Conservation (phyloP, 2,113 vertebrate species). For the Tachycineta bicolor region DNA sequence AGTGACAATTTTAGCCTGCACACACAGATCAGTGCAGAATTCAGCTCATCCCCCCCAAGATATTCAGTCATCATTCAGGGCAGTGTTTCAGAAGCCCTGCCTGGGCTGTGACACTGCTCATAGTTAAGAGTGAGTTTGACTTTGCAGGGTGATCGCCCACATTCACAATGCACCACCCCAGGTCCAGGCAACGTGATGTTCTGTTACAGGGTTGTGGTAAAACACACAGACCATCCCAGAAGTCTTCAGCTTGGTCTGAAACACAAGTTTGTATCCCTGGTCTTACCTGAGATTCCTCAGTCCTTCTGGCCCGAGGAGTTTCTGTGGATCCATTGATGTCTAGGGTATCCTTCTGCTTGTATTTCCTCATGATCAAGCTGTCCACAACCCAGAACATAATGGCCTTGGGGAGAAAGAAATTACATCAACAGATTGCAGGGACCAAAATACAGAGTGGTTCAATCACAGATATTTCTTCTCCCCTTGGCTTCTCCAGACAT, state of each 20-base stretch:
- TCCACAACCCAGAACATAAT: slow-evolving; percentile 86
- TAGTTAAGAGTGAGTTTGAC: neutral
- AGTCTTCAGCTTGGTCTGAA: neutral
- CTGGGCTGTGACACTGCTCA: neutral
- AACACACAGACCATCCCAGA: neutral
- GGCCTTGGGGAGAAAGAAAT: slow-evolving; percentile 58
- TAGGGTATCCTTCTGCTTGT: slow-evolving; percentile 71
- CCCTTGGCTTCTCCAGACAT: neutral
- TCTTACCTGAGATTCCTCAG: slow-evolving; percentile 78
- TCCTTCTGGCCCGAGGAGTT: neutral
- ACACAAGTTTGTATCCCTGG: neutral
- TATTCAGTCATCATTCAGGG: neutral
- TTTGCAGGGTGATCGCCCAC: neutral
- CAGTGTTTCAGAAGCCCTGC: neutral
- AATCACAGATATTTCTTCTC: neutral
- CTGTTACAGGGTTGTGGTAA: rapidly evolving
- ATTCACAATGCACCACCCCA: neutral
- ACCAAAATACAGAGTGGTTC: neutral
- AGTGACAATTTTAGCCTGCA: neutral
- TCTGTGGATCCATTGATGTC: slow-evolving; percentile 49
- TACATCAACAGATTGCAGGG: neutral
- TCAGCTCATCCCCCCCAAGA: neutral
- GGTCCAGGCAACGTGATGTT: rapidly evolving
- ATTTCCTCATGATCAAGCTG: slow-evolving; percentile 83
- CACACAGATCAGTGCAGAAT: neutral